A percentile compares a stretch with the other conserved stretches of the same genome.
Conservation (phyloP, 2,113 vertebrate species). For the Struthio camelus region DNA sequence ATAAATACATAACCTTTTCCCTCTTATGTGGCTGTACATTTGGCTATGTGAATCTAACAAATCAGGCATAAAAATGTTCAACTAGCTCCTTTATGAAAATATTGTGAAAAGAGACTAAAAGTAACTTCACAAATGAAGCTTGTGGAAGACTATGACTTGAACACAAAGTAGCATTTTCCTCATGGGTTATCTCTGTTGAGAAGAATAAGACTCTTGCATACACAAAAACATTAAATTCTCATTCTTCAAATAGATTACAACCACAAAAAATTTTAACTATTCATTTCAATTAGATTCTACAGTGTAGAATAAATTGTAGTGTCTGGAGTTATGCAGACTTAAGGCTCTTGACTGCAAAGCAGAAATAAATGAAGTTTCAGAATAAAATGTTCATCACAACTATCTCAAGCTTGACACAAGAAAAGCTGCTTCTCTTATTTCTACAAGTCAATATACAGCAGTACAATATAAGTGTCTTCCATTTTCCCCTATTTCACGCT, state of each 20-base stretch:
- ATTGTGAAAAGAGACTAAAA: not conserved
- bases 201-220: not conserved
- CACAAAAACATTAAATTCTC: not conserved
- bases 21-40: not conserved
- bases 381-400: conserved; percentile 55
- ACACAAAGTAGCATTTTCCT: not conserved
- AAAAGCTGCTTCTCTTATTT: conserved; percentile 61
- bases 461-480: conserved; percentile 69
- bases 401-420: conserved; percentile 58
- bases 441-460: conserved; percentile 55
- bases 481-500: conserved; percentile 76
- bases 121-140: not conserved
- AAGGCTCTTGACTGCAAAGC: conserved; percentile 10
- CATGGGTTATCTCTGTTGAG: not conserved
- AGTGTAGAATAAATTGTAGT: not conserved
- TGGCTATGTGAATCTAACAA: not conserved
- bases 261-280: not conserved
- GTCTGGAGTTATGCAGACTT: conserved; percentile 14
- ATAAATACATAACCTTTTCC: not conserved
- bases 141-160: not conserved
- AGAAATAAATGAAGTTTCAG: conserved; percentile 66
- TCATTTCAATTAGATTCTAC: not conserved
- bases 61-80: not conserved
- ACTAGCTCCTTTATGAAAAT: not conserved
- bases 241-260: not conserved